These are phyloP conservation scores for Gila robusta DNA, from an alignment of 2,797 vertebrate genomes.

Conservation along the genomic window DNA sequence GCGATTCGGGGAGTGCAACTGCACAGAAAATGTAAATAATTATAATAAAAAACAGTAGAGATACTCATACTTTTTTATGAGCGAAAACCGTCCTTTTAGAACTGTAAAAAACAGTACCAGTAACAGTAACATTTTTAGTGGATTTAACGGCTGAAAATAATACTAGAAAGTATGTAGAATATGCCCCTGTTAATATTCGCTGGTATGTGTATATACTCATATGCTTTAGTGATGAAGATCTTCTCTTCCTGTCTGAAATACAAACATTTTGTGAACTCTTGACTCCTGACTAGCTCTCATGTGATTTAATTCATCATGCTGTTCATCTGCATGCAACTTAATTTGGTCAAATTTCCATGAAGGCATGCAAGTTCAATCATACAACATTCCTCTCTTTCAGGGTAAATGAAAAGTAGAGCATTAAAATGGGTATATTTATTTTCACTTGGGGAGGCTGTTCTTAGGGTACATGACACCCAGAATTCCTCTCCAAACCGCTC, in stretches of 20 bases:
- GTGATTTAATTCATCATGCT: slow-evolving; percentile 41
- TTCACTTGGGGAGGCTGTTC: background rate
- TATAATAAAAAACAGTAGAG: no score
- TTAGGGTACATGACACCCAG: background rate
- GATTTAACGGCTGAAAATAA: background rate
- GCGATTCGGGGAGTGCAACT: no score
- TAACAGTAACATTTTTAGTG: no score
- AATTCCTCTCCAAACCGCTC: background rate
- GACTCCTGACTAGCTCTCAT: slow-evolving; percentile 39
- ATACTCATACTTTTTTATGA: no score
- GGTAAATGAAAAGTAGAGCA: background rate
- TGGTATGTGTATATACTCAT: slow-evolving; percentile 29
- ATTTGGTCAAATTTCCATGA: slow-evolving; percentile 21
- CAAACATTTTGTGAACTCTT: slow-evolving; percentile 43
- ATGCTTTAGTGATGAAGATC: slow-evolving; percentile 18
- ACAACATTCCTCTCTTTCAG: slow-evolving; percentile 19
- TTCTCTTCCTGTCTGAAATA: slow-evolving; percentile 24
- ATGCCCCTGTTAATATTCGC: slow-evolving; percentile 3
- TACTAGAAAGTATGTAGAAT: slow-evolving; percentile 38
- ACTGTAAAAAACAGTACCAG: no score
- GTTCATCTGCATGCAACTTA: background rate
- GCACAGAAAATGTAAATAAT: no score
- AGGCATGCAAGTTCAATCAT: slow-evolving; percentile 6
- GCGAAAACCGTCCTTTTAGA: no score
- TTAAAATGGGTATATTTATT: slow-evolving; percentile 19